These are phyloP conservation scores for Macrotus californicus DNA, from an alignment of 2,113 vertebrate species.

Conservation along the genomic window DNA sequence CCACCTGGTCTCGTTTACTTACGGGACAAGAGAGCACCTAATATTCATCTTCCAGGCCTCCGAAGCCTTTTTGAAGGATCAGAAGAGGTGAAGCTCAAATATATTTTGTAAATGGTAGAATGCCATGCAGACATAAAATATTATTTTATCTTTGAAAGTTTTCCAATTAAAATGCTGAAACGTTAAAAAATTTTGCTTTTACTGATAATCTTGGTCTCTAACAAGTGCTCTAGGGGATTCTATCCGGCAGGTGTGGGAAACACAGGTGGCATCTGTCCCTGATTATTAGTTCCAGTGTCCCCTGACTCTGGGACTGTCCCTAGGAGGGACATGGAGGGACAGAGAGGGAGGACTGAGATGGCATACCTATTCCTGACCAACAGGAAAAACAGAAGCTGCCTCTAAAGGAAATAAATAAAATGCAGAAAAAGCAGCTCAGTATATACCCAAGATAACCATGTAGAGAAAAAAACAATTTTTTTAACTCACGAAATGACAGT, in stretches of 20 bases:
- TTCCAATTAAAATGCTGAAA: not conserved
- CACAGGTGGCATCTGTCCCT: not conserved
- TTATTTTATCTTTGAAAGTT: constrained; percentile 1
- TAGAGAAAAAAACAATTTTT: not conserved
- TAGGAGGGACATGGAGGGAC: not conserved
- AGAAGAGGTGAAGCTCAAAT: not conserved
- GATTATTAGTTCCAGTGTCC: not conserved
- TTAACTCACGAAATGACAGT: not conserved
- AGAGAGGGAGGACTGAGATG: fast-evolving
- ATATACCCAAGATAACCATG: not conserved
- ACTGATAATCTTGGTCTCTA: not conserved
- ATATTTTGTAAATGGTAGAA: not conserved
- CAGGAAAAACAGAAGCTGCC: not conserved
- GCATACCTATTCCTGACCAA: not conserved
- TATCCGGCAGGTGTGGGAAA: not conserved
- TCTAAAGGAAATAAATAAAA: not conserved
- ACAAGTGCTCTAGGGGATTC: not conserved
- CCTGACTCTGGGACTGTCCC: not conserved
- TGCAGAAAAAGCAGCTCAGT: not conserved
- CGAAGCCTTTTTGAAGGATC: not conserved
- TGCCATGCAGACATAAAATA: not conserved
- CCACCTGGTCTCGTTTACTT: not conserved
- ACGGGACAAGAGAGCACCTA: not conserved
- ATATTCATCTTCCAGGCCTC: not conserved
- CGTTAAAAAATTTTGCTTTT: not conserved